Base-by-base conservation (phyloP, 2,888 invertebrate species). In the Callimorpha dominula region DNA sequence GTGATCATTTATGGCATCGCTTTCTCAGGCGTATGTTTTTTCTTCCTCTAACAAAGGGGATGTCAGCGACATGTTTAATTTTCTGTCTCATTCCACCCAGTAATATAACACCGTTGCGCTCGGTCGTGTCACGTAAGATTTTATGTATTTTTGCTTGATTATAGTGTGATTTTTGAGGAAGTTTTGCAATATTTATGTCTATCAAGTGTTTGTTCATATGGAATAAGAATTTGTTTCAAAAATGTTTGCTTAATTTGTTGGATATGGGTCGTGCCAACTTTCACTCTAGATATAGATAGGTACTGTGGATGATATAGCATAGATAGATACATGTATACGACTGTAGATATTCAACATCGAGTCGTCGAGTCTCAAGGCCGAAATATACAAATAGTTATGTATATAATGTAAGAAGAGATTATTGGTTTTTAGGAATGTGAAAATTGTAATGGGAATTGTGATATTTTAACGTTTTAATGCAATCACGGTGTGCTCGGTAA, bases 81-180 rank as follows among this genome's bases (percentile, higher is more conserved):
- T 90, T 91, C 92, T 86, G 84, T 95, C 95, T 93, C 94, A 84
- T 89, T 95, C 95, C 89, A 91, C 93, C 93, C 91, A 94, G 95
- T 95, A 95, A 95, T 95, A 94, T 95, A 95, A 95, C 95, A 95
- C 95, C 95, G 95, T 95, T 95, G 94, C 92, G 94, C 95, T 95
- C 94, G 94, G 93, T 95, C 95, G 94, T 95, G 95, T 95, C 95
- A 95, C 95, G 95, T 95, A 95, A 95, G 95, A 92, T 90, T 93
- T 94, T 95, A 93, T 93, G 90, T 94, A 92, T 93, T 95, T 94
- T 94, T 91, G 89, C 88, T 90, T 86, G 88, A 85, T 88, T 88
- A 90, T 81, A 88, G 87, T 88, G 88, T 88, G 86, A 89, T 88
- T 92, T 89, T 87, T 81, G 84, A 86, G 85, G 85, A 87, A 88